These are phyloP conservation scores for Artemia franciscana DNA, from an alignment of 1,140 invertebrate species.

Conservation along the genomic window DNA sequence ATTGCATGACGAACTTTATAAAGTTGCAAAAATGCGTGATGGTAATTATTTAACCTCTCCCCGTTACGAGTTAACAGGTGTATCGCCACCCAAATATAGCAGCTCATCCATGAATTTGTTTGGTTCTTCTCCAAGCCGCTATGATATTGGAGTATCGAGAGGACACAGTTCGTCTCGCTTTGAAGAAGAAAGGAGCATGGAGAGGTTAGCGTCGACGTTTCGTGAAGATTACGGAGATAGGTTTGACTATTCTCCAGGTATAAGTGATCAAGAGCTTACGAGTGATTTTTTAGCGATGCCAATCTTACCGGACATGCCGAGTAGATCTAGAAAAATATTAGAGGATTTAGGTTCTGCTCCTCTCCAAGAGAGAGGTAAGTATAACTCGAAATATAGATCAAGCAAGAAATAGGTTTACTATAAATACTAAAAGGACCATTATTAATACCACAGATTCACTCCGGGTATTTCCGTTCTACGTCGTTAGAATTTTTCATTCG, in stretches of 20 bases:
- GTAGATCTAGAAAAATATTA: conserved; percentile 30
- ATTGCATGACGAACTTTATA: conserved; percentile 29
- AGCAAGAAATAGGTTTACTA: no score
- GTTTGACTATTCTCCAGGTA: conserved; percentile 23
- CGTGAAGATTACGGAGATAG: conserved; percentile 25
- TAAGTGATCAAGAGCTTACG: conserved; percentile 19
- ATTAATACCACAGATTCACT: no score
- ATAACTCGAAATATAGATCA: neutral
- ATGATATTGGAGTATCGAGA: conserved; percentile 10
- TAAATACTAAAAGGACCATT: no score
- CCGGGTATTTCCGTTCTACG: no score
- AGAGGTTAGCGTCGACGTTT: conserved; percentile 27
- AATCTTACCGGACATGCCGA: conserved; percentile 33
- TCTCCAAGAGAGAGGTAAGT: neutral
- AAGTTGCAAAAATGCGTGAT: conserved; percentile 25
- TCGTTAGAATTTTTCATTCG: no score
- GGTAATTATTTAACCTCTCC: conserved; percentile 19
- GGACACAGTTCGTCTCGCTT: conserved; percentile 11
- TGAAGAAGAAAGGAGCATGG: conserved; percentile 27
- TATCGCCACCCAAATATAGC: conserved; percentile 12
- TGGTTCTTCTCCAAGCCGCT: conserved; percentile 12
- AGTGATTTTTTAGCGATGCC: conserved; percentile 31
- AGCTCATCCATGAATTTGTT: conserved; percentile 8
- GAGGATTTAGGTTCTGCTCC: conserved; percentile 33
- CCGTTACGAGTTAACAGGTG: conserved; percentile 8